Evolutionary conservation across 2,113 vertebrate species (phyloP), one percentile per base, ranked within the genome.

Genomic region (Sclerurus mexicanus): DNA sequence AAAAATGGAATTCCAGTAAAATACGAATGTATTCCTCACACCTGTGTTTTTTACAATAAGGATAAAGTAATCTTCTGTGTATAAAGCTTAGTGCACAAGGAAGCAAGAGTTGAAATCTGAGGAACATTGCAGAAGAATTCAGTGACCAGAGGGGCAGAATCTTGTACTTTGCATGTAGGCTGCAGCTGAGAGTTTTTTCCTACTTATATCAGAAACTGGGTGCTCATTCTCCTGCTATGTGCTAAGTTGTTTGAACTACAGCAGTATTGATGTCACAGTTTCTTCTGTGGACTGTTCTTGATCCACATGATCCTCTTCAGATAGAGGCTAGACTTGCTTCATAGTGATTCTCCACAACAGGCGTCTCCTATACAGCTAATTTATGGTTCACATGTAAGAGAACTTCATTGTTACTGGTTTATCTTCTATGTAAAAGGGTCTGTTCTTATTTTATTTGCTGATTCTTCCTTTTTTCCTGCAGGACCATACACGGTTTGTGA

Each of bases 401-500:
- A 85, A 37, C 22, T 63, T 85, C 8, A 47, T 82, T 88, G 79
- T 78, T 67, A 74, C 27, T 89, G 47, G 55, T 28, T 64, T 80
- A 16, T 82, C 8, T 72, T 56, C 13, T 42, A 0, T 76, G 28
- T 90, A 23, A 40, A 59, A 72, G 4, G 1, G 6, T 71, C 31
- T 76, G 4, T 49, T 83, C 19, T 63, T 58, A 23, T 22, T 55
- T 72, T 64, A 27, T 68, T 52, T 79, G 17, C 30, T 87, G 14
- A 76, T 89, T 44, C 6, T 23, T 90, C 6, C 9, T 80, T 73
- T 73, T 66, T 69, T 89, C 64, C n/a, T 71, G 0, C 87, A 99
- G 99, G 98, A 99, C 82, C 99, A 99, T 93, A 96, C 90, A 89
- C 98, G 98, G 37, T 99, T 99, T 92, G 99, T 99, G 89, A 99